These are phyloP conservation scores for Epistrophe grossulariae DNA, from an alignment of 2,888 invertebrate species.

Conservation along the genomic window DNA sequence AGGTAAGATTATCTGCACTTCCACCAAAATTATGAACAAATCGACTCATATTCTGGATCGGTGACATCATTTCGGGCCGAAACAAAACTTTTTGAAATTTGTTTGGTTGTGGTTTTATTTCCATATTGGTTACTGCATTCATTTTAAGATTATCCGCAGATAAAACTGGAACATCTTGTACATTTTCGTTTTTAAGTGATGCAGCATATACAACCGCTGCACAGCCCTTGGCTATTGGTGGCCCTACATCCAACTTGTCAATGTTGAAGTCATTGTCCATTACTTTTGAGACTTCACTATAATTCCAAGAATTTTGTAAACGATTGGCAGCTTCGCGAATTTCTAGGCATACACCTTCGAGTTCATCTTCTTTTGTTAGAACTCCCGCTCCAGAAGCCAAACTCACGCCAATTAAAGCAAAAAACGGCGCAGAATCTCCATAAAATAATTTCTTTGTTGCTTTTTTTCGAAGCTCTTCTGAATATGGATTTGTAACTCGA, in stretches of 20 bases:
- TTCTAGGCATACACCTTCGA: constrained; percentile 91
- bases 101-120: constrained; percentile 22
- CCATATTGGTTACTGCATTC: constrained; percentile 30
- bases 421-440: constrained; percentile 90
- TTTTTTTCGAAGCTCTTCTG: constrained; percentile 86
- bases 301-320: constrained; percentile 81
- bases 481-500: constrained; percentile 88
- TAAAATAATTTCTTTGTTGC: constrained; percentile 87
- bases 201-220: constrained; percentile 92
- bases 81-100: constrained; percentile 74
- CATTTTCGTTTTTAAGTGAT: constrained; percentile 83
- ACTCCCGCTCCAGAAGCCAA: constrained; percentile 90
- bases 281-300: constrained; percentile 81
- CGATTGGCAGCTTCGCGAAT: constrained; percentile 86
- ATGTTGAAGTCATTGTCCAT: constrained; percentile 85
- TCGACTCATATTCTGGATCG: constrained; percentile 82
- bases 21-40: constrained; percentile 83
- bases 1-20: constrained; percentile 82
- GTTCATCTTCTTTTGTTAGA: constrained; percentile 90
- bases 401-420: constrained; percentile 89
- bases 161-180: constrained; percentile 8
- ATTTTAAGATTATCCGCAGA: not conserved
- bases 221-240: constrained; percentile 91
- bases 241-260: constrained; percentile 88
- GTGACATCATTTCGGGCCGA: constrained; percentile 81